Evolutionary conservation across 2,797 vertebrate genomes (phyloP).

Genomic region (Pseudochromis fuscus): DNA sequence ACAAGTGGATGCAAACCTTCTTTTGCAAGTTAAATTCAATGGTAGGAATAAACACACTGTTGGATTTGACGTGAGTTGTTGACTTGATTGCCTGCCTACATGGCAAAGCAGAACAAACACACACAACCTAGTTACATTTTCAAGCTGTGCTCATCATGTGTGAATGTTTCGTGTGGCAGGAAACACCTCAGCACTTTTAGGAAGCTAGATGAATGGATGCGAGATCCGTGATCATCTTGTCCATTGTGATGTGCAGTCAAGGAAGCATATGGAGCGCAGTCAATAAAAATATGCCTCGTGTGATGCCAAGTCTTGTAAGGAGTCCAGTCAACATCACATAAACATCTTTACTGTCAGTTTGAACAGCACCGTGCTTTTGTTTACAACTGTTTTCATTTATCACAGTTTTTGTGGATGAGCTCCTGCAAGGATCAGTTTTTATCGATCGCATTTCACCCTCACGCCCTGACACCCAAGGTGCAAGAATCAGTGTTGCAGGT

Average conservation of each 20-base stretch:
- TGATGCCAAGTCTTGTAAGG: conserved; percentile 33
- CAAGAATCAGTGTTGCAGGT: conserved; percentile 51
- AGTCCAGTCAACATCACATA: conserved; percentile 30
- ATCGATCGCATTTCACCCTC: conserved; percentile 60
- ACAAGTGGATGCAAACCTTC: conserved; percentile 19
- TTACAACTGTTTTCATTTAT: conserved; percentile 29
- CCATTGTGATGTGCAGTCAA: conserved; percentile 21
- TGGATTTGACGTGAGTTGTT: conserved; percentile 23
- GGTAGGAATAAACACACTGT: conserved; percentile 33
- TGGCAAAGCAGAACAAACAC: conserved; percentile 38
- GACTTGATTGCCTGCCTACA: conserved; percentile 53
- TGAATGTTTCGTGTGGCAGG: conserved; percentile 24
- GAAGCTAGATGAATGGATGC: conserved; percentile 1
- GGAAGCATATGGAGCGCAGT: conserved; percentile 11
- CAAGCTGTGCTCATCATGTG: conserved; percentile 21
- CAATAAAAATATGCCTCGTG: conserved; percentile 8
- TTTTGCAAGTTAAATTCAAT: conserved; percentile 31
- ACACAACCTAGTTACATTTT: conserved; percentile 34
- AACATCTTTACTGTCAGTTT: conserved; percentile 24
- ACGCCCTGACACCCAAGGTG: conserved; percentile 39
- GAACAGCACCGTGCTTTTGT: conserved; percentile 38
- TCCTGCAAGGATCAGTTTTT: conserved; percentile 44
- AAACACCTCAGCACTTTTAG: conserved; percentile 20
- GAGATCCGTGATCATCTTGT: conserved; percentile 30
- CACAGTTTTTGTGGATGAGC: conserved; percentile 31